Percentiles rank a stretch among this genome's conserved stretches.
These are phyloP conservation scores for Malurus elegans DNA, from an alignment of 2,113 vertebrate species.

Conservation along the genomic window DNA sequence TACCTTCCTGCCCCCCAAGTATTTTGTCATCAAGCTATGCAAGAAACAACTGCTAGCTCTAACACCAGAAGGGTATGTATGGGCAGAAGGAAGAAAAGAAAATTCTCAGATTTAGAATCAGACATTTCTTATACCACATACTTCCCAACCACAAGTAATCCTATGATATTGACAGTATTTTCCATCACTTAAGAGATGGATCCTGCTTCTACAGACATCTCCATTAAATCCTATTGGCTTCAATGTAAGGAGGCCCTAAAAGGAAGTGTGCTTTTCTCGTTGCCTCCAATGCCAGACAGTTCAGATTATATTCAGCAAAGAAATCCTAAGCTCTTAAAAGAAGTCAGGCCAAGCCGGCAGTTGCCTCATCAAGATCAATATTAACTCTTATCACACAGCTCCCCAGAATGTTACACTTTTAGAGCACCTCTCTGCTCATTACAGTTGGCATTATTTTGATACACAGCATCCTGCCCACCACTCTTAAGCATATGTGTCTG, in stretches of 20 bases:
- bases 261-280: neutral
- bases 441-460: neutral
- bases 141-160: neutral
- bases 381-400: neutral
- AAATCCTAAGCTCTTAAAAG: neutral
- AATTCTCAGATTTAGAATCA: neutral
- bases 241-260: neutral
- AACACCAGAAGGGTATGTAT: neutral
- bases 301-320: neutral
- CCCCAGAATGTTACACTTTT: neutral
- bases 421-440: neutral
- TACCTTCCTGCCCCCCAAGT: neutral
- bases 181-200: neutral
- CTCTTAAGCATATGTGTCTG: neutral
- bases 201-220: conserved; percentile 55
- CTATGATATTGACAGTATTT: neutral
- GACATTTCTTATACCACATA: neutral
- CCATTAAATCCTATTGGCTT: neutral
- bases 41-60: neutral
- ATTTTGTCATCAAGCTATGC: neutral
- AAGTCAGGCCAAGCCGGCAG: neutral
- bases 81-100: neutral
- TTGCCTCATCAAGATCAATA: neutral
- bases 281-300: neutral
- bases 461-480: neutral